A percentile compares a stretch with the other conserved stretches of the same genome.
phyloP scores from a whole-genome alignment of 2,797 vertebrate species.

The Gallirallus australis region DNA sequence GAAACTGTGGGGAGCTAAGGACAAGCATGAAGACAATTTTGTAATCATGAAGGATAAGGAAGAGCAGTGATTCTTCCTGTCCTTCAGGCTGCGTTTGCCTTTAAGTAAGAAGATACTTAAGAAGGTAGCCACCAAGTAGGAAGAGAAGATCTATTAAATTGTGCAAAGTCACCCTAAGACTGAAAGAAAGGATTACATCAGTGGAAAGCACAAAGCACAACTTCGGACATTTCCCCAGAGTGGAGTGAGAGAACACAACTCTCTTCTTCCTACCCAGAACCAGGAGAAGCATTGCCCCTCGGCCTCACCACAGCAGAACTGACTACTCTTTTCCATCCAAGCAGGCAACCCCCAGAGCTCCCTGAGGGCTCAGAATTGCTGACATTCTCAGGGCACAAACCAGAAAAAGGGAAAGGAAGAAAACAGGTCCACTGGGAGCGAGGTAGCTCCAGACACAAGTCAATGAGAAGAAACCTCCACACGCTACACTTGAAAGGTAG shows the following conservation, averaged over 20 bases:
- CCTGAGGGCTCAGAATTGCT: neutral
- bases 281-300: neutral
- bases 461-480: neutral
- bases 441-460: neutral
- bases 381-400: neutral
- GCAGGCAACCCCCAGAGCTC: fast-evolving
- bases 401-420: neutral
- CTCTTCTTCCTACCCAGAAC: neutral
- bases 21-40: neutral
- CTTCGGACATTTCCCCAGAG: neutral
- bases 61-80: neutral
- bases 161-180: neutral
- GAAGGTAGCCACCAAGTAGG: neutral
- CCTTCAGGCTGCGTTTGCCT: neutral
- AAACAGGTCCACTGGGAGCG: fast-evolving
- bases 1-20: neutral
- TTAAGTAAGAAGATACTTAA: neutral
- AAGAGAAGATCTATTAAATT: neutral
- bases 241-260: neutral
- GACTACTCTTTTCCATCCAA: neutral
- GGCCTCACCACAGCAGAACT: neutral
- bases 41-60: neutral
- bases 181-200: neutral
- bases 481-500: neutral
- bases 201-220: neutral